A percentile compares a stretch with the other conserved stretches of the same genome.
These are phyloP conservation scores for Halichoeres trimaculatus DNA, from an alignment of 2,113 vertebrate genomes.

Conservation along the genomic window DNA sequence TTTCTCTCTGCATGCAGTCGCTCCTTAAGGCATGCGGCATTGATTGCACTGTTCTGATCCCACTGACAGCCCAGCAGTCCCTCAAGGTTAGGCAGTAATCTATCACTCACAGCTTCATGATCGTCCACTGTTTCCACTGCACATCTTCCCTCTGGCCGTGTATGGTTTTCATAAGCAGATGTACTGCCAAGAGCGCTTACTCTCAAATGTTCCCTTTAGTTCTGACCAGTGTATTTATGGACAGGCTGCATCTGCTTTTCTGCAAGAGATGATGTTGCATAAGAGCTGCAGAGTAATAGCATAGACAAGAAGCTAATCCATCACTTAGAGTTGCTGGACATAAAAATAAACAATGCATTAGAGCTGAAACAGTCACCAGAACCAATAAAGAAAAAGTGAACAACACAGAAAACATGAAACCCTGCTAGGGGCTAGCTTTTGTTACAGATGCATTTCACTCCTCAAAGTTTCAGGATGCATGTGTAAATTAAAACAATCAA, in stretches of 20 bases:
- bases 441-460: too few species aligned
- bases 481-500: too few species aligned
- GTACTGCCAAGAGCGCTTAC: slow-evolving; percentile 57
- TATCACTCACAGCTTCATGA: slow-evolving; percentile 67
- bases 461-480: too few species aligned
- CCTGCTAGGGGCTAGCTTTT: too few species aligned
- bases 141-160: slow-evolving; percentile 58
- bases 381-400: too few species aligned
- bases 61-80: slow-evolving; percentile 60
- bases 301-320: background rate
- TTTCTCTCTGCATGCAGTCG: slow-evolving; percentile 47
- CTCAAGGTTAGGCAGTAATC: slow-evolving; percentile 70
- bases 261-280: slow-evolving; percentile 37
- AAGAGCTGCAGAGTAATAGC: slow-evolving; percentile 26
- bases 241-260: slow-evolving; percentile 46
- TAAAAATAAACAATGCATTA: background rate
- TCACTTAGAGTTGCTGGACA: background rate
- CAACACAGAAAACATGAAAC: too few species aligned
- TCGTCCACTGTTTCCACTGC: slow-evolving; percentile 77
- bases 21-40: slow-evolving; percentile 70
- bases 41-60: slow-evolving; percentile 69
- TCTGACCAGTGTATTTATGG: slow-evolving; percentile 36
- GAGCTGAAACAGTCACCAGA: too few species aligned
- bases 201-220: slow-evolving; percentile 37
- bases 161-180: slow-evolving; percentile 76